A percentile compares a stretch with the other conserved stretches of the same genome.
phyloP scores from a whole-genome alignment of 23 tunicate species.

The Halocynthia aurantium region DNA sequence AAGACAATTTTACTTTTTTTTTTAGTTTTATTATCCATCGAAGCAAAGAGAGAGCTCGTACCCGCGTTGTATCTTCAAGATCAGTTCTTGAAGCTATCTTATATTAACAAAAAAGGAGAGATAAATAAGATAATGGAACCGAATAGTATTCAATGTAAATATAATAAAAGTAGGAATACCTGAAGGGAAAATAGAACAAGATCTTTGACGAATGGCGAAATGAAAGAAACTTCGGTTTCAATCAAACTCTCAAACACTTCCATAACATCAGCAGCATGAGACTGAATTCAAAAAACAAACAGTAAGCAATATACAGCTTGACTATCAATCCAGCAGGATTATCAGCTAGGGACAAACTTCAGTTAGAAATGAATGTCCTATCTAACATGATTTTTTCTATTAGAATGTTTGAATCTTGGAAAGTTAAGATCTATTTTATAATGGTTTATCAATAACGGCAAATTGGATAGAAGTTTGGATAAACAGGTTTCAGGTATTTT shows the following conservation, averaged over 20 bases:
- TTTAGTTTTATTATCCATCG: constrained; percentile 60
- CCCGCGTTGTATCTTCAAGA: constrained; percentile 64
- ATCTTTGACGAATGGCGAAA: constrained; percentile 84
- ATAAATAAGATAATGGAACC: neutral
- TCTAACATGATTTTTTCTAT: no score
- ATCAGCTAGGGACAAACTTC: neutral
- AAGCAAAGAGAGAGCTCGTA: constrained; percentile 48
- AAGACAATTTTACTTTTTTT: constrained; percentile 49
- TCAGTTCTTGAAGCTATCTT: constrained; percentile 51
- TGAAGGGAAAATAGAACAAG: constrained; percentile 68
- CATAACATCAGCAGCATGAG: constrained; percentile 64
- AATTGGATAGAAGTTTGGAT: no score
- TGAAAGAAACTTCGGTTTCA: constrained; percentile 84
- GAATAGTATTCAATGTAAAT: neutral
- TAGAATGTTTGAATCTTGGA: no score
- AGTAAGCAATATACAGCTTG: neutral
- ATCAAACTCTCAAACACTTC: constrained; percentile 78
- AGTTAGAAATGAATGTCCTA: no score
- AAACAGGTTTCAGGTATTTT: no score
- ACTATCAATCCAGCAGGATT: neutral
- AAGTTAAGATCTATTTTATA: no score
- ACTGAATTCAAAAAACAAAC: constrained; percentile 18
- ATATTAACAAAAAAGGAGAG: neutral
- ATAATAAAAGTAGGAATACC: constrained; percentile 15
- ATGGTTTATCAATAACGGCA: no score